These are phyloP conservation scores for Embidobia sp. DNA, from an alignment of 2,888 invertebrate genomes.

Conservation along the genomic window DNA sequence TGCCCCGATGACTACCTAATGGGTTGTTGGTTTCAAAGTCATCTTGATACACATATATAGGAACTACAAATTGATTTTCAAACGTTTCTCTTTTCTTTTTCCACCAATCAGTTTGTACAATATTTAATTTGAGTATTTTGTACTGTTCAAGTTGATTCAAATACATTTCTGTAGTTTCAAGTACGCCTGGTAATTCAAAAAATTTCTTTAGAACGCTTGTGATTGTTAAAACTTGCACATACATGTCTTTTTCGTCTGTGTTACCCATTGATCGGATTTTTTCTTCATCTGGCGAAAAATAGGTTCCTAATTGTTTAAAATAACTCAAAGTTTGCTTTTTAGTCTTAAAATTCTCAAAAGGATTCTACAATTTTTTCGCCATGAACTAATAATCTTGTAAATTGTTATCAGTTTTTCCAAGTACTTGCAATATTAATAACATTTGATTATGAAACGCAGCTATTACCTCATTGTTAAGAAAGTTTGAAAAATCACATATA, in stretches of 20 bases:
- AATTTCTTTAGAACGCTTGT: constrained; percentile 36
- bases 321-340: neutral
- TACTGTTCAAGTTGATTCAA: constrained; percentile 1
- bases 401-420: constrained; percentile 17
- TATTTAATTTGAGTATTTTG: constrained; percentile 36
- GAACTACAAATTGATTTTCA: constrained; percentile 34
- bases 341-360: constrained; percentile 12
- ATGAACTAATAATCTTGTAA: constrained; percentile 9
- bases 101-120: constrained; percentile 46
- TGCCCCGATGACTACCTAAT: constrained; percentile 47
- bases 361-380: constrained; percentile 13
- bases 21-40: constrained; percentile 66
- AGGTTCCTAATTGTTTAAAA: too few relatives aligned
- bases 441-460: constrained; percentile 6
- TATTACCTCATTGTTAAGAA: constrained; percentile 10
- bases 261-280: neutral
- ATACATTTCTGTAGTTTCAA: neutral
- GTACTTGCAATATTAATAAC: constrained; percentile 3
- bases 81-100: constrained; percentile 17
- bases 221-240: constrained; percentile 38
- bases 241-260: neutral
- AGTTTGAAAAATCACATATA: constrained; percentile 2
- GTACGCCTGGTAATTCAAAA: constrained; percentile 37
- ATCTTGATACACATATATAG: constrained; percentile 63
- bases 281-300: neutral